Evolutionary conservation across 1,140 invertebrate genomes (phyloP).

Genomic region (Anoplophora glabripennis): DNA sequence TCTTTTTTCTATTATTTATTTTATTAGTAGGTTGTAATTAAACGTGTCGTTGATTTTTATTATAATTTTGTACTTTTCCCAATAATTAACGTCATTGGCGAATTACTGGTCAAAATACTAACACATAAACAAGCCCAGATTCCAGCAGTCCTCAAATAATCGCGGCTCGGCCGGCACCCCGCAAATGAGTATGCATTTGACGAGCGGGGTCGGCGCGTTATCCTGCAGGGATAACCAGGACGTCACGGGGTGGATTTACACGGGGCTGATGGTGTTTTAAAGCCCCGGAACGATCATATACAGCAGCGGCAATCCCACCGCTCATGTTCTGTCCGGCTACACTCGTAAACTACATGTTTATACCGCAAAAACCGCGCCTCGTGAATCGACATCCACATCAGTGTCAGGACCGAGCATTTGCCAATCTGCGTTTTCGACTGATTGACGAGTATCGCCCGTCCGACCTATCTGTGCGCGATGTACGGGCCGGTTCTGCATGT

Average conservation of each 20-base stretch:
- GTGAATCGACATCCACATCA: conserved; percentile 49
- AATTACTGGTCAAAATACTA: too few species aligned
- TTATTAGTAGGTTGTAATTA: too few species aligned
- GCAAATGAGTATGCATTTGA: conserved; percentile 20
- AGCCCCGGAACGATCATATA: conserved; percentile 21
- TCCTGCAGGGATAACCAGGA: conserved; percentile 13
- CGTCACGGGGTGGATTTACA: conserved; percentile 21
- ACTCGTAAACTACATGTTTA: conserved; percentile 52
- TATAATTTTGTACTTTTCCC: too few species aligned
- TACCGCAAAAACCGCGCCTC: conserved; percentile 52
- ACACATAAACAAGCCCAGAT: too few species aligned
- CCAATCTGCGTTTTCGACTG: conserved; percentile 48
- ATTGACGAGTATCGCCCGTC: conserved; percentile 46
- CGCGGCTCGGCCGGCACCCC: neutral
- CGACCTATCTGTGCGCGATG: conserved; percentile 11
- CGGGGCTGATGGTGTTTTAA: conserved; percentile 20
- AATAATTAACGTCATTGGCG: too few species aligned
- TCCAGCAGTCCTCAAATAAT: too few species aligned
- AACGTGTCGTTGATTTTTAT: too few species aligned
- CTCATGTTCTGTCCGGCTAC: conserved; percentile 30
- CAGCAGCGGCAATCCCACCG: conserved; percentile 20
- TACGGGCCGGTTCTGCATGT: conserved; percentile 12
- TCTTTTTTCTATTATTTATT: too few species aligned
- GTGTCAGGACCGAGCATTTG: conserved; percentile 43
- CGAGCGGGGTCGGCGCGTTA: conserved; percentile 8